Percentiles rank a stretch among this genome's conserved stretches.
These are phyloP conservation scores for Cantharis lateralis DNA, from an alignment of 2,888 invertebrate species.

Conservation along the genomic window DNA sequence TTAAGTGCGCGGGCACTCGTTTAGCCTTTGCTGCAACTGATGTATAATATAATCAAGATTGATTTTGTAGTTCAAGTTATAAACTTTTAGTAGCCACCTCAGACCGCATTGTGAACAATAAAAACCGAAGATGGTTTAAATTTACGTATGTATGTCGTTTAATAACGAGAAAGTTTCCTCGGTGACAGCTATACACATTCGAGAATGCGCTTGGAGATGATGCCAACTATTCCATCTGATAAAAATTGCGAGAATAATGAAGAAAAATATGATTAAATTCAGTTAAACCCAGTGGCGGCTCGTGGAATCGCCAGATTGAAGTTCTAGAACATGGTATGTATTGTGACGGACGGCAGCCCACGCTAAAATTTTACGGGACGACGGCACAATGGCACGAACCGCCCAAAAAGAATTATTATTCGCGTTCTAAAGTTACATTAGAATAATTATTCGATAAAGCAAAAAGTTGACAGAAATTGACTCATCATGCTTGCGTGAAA, in stretches of 20 bases:
- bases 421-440: not conserved
- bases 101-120: not conserved
- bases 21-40: too few relatives aligned
- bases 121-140: not conserved
- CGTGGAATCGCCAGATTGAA: too few relatives aligned
- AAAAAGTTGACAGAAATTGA: not conserved
- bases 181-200: not conserved
- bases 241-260: not conserved
- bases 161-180: not conserved
- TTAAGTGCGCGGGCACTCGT: not conserved
- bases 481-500: not conserved
- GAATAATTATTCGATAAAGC: not conserved
- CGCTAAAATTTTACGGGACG: too few relatives aligned
- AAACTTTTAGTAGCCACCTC: not conserved
- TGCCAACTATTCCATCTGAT: not conserved
- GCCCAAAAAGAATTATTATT: too few relatives aligned
- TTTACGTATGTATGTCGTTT: not conserved
- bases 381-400: too few relatives aligned
- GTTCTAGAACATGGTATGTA: too few relatives aligned
- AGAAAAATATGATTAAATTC: not conserved
- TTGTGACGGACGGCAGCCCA: too few relatives aligned
- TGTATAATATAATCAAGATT: too few relatives aligned
- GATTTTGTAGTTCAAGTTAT: too few relatives aligned
- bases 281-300: not conserved
- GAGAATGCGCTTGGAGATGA: not conserved